These are phyloP conservation scores for Tachycineta bicolor DNA, from an alignment of 2,113 vertebrate species.

Conservation along the genomic window DNA sequence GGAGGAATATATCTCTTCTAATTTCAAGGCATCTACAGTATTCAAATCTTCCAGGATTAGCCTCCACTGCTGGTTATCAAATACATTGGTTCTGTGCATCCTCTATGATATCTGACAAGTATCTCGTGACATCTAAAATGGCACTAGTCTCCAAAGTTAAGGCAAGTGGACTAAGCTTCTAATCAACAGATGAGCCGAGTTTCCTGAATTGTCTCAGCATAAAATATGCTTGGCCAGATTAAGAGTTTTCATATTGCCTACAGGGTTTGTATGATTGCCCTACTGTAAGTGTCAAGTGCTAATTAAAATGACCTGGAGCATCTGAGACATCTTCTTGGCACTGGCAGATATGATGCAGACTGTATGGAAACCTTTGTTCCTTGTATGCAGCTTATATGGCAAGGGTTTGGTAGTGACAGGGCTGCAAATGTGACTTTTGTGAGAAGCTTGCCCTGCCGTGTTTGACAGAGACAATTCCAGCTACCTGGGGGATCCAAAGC, in stretches of 20 bases:
- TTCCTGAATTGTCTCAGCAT: background rate
- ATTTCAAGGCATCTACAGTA: background rate
- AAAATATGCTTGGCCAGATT: background rate
- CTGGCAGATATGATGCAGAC: background rate
- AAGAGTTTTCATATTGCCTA: background rate
- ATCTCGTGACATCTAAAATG: background rate
- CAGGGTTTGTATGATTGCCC: background rate
- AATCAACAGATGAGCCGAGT: background rate
- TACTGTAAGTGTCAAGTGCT: rapidly evolving
- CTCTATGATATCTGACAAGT: background rate
- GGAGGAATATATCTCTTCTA: background rate
- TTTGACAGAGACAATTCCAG: background rate
- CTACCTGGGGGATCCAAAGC: background rate
- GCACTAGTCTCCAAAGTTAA: background rate
- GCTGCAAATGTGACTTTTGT: background rate
- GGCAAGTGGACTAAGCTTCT: background rate
- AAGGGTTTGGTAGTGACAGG: background rate
- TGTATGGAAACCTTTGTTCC: background rate
- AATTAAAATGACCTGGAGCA: background rate
- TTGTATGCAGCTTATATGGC: rapidly evolving
- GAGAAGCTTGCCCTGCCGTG: background rate
- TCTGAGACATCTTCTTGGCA: background rate
- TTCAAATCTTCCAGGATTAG: background rate
- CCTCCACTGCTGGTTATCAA: background rate
- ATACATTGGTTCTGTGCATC: background rate